Conservation (phyloP, 2,797 vertebrate genomes). For the Anguilla anguilla region DNA sequence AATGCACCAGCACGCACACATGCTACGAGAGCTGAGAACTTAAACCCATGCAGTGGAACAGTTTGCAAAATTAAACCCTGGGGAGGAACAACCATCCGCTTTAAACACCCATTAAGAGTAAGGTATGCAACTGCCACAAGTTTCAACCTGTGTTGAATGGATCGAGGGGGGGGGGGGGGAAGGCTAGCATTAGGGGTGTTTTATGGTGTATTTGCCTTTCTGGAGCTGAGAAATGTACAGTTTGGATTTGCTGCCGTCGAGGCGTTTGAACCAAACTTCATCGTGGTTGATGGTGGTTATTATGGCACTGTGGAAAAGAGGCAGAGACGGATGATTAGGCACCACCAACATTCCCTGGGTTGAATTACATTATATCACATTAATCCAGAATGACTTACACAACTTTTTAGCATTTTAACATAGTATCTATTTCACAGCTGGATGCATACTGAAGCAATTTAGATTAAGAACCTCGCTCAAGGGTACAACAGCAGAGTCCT, state of each 20-base stretch:
- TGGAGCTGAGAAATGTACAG: slow-evolving; percentile 98
- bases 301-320: slow-evolving; percentile 78
- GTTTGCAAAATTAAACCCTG: neutral
- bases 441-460: no score
- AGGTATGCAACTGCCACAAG: slow-evolving; percentile 24
- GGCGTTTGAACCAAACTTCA: slow-evolving; percentile 97
- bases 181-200: slow-evolving; percentile 73
- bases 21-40: slow-evolving; percentile 7
- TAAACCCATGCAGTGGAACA: slow-evolving; percentile 1
- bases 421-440: no score
- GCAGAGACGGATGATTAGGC: slow-evolving; percentile 38
- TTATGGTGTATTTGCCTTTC: slow-evolving; percentile 99
- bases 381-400: no score
- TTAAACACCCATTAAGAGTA: slow-evolving; percentile 11
- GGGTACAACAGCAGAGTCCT: no score
- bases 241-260: slow-evolving; percentile 98
- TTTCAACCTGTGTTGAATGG: neutral
- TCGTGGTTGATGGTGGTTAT: slow-evolving; percentile 98
- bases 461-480: no score
- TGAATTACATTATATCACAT: neutral
- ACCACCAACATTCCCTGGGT: neutral
- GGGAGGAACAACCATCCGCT: slow-evolving; percentile 4
- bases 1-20: neutral
- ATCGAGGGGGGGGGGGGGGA: neutral
- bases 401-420: no score